Evolutionary conservation across 2,113 vertebrate species (phyloP).

Genomic region (Rhinogobius similis): DNA sequence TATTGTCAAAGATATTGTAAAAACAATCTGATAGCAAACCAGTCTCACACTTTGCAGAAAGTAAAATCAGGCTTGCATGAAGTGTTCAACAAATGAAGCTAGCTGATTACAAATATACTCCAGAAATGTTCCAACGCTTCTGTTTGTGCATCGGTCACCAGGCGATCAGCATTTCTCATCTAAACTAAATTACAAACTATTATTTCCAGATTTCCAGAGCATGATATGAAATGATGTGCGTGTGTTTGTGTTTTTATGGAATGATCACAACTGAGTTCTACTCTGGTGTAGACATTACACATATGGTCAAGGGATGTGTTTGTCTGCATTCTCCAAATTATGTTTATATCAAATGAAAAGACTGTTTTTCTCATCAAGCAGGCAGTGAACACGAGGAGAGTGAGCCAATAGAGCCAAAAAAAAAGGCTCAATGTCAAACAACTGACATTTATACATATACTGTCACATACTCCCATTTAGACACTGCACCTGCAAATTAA

Average conservation of each 20-base stretch:
- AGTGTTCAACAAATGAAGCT: conserved; percentile 2
- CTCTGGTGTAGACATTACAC: conserved; percentile 48
- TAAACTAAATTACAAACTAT: conserved; percentile 67
- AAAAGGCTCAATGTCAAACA: background rate
- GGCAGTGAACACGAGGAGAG: conserved; percentile 1
- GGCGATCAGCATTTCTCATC: conserved; percentile 61
- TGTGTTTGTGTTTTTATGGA: conserved; percentile 66
- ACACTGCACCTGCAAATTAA: background rate
- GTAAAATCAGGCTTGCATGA: background rate
- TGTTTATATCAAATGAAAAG: conserved; percentile 43
- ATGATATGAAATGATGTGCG: conserved; percentile 71
- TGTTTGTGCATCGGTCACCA: conserved; percentile 36
- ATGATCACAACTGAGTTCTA: conserved; percentile 58
- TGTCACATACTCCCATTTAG: background rate
- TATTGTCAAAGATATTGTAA: background rate
- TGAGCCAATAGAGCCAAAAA: conserved; percentile 8
- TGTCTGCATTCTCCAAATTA: conserved; percentile 48
- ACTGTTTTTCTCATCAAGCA: conserved; percentile 16
- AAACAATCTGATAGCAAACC: background rate
- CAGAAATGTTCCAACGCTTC: background rate
- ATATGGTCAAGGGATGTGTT: conserved; percentile 60
- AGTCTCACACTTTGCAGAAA: background rate
- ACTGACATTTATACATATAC: background rate
- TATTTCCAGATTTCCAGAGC: conserved; percentile 76
- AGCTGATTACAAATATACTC: conserved; percentile 3